A percentile compares a stretch with the other conserved stretches of the same genome.
phyloP scores from a whole-genome alignment of 1,140 invertebrate genomes.

The Caerostris extrusa region DNA sequence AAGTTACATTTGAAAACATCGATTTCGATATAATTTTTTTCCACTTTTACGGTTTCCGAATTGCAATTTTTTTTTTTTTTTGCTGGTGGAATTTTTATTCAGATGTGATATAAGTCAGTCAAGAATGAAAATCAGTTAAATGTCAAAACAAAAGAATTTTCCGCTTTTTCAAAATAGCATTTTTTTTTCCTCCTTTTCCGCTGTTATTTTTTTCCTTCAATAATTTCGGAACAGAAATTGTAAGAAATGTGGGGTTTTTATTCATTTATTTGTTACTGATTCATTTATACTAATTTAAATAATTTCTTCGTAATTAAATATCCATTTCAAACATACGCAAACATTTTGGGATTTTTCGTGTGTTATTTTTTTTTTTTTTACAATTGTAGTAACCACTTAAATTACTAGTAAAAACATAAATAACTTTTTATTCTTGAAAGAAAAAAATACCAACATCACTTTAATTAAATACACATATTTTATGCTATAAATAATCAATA shows the following conservation, averaged over 20 bases:
- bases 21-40: slow-evolving; percentile 42
- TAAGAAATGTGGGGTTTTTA: neutral
- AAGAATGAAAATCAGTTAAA: slow-evolving; percentile 43
- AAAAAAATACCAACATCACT: too few relatives aligned
- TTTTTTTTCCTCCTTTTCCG: neutral
- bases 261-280: neutral
- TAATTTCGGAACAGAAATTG: neutral
- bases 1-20: slow-evolving; percentile 71
- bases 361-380: too few relatives aligned
- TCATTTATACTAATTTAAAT: neutral
- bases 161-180: neutral
- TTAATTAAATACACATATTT: too few relatives aligned
- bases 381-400: too few relatives aligned
- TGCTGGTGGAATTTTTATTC: slow-evolving; percentile 35
- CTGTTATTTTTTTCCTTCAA: neutral
- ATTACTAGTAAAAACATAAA: too few relatives aligned
- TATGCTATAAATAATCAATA: too few relatives aligned
- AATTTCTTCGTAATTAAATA: neutral
- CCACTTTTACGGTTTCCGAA: slow-evolving; percentile 1
- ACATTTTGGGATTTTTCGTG: too few relatives aligned
- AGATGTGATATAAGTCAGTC: slow-evolving; percentile 46
- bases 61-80: neutral
- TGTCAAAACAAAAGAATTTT: slow-evolving; percentile 46
- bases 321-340: too few relatives aligned
- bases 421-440: too few relatives aligned